Evolutionary conservation across 2,888 invertebrate genomes (phyloP).

Genomic region (Drosophila mulleri): DNA sequence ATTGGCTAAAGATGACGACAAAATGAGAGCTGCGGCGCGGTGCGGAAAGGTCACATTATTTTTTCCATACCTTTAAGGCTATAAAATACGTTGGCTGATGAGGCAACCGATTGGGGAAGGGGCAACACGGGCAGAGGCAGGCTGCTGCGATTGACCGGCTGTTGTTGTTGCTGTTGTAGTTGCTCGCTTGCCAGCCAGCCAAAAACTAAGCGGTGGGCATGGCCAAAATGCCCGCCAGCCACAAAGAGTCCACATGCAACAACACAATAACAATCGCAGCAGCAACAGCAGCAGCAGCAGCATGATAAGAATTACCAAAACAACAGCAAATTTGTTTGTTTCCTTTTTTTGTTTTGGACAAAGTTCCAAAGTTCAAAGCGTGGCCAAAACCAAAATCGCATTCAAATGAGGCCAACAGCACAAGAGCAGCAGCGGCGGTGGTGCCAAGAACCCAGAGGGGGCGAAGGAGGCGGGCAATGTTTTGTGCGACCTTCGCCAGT

Average conservation of each 20-base stretch:
- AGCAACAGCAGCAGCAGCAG: conserved; percentile 15
- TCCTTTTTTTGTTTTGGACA: conserved; percentile 7
- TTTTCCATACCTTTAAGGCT: conserved; percentile 74
- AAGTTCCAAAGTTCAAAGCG: conserved; percentile 70
- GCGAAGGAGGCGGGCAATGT: conserved; percentile 3
- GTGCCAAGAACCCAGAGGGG: background rate
- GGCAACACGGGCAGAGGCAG: conserved; percentile 1
- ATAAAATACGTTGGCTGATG: conserved; percentile 64
- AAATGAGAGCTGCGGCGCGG: conserved; percentile 17
- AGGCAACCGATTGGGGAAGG: background rate
- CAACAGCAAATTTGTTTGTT: conserved; percentile 7
- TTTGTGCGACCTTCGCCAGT: conserved; percentile 64
- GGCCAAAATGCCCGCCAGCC: conserved; percentile 67
- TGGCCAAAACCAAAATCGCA: conserved; percentile 57
- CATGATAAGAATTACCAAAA: background rate
- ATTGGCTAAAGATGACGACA: conserved; percentile 32
- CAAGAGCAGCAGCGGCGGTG: conserved; percentile 11
- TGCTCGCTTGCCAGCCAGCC: conserved; percentile 39
- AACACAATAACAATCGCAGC: conserved; percentile 45
- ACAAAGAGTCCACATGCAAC: conserved; percentile 53
- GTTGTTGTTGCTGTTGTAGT: conserved; percentile 42
- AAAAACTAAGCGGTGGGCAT: conserved; percentile 1
- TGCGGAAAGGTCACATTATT: conserved; percentile 60
- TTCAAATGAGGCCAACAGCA: conserved; percentile 52
- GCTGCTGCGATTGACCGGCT: conserved; percentile 61